phyloP scores from a whole-genome alignment of 1,140 invertebrate genomes.

The Ephestia elutella region DNA sequence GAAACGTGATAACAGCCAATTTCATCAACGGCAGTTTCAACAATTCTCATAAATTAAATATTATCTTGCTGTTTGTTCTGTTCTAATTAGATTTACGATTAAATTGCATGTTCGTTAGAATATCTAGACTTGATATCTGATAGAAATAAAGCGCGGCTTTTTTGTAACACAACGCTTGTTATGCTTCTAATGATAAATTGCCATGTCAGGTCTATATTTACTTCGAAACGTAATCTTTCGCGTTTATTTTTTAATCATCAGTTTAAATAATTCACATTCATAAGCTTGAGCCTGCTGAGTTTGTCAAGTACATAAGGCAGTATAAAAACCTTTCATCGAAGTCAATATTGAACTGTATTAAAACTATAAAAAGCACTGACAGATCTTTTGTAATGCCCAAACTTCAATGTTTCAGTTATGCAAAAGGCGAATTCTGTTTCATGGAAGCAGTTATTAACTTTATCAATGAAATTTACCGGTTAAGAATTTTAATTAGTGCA shows the following conservation, averaged over 20 bases:
- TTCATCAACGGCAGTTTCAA: background rate
- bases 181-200: background rate
- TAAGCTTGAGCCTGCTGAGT: background rate
- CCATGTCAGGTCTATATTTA: background rate
- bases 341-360: background rate
- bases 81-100: background rate
- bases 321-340: background rate
- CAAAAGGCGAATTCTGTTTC: too few species aligned
- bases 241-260: background rate
- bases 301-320: background rate
- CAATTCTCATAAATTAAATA: background rate
- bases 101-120: background rate
- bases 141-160: background rate
- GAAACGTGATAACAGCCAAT: background rate
- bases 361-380: background rate
- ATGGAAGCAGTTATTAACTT: background rate
- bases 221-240: too few species aligned
- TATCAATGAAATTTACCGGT: background rate
- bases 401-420: background rate
- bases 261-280: too few species aligned
- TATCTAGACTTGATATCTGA: background rate
- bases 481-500: constrained; percentile 5
- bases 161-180: background rate
- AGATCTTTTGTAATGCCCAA: too few species aligned
- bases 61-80: background rate